A percentile compares a stretch with the other conserved stretches of the same genome.
Evolutionary conservation across 1,140 invertebrate species (phyloP).

Genomic region (Zaprionus africanus): DNA sequence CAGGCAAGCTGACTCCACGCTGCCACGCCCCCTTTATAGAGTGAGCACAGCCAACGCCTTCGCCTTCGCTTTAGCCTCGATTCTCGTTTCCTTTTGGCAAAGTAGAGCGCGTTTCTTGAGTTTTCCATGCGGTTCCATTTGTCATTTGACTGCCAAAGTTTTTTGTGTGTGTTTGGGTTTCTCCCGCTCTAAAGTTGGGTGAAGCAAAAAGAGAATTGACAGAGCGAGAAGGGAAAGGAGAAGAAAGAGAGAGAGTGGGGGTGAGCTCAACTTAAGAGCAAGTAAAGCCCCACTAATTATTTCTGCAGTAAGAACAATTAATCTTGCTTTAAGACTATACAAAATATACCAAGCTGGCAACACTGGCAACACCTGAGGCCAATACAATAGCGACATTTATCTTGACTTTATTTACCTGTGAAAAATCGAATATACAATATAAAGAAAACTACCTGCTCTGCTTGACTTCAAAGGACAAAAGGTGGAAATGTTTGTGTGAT

Average conservation of each 20-base stretch:
- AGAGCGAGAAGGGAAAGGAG: background rate
- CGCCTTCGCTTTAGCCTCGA: conserved; percentile 22
- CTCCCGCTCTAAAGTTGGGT: conserved; percentile 16
- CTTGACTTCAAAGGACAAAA: conserved; percentile 46
- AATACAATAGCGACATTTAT: conserved; percentile 58
- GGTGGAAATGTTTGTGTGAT: conserved; percentile 80
- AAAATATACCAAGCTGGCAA: background rate
- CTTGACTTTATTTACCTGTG: conserved; percentile 65
- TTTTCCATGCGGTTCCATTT: conserved; percentile 73
- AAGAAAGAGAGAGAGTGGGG: conserved; percentile 12
- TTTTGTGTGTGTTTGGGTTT: conserved; percentile 55
- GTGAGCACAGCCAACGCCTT: conserved; percentile 11
- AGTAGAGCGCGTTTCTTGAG: conserved; percentile 58
- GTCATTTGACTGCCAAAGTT: conserved; percentile 79
- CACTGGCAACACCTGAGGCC: background rate
- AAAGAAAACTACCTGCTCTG: conserved; percentile 43
- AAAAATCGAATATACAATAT: background rate
- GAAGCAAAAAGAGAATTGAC: background rate
- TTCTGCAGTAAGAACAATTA: conserved; percentile 26
- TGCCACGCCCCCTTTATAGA: background rate
- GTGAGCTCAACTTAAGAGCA: conserved; percentile 30
- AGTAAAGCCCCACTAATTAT: conserved; percentile 41
- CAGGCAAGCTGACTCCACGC: conserved; percentile 29
- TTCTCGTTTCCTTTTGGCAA: conserved; percentile 60
- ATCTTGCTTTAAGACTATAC: conserved; percentile 36